Evolutionary conservation across 2,113 vertebrate genomes (phyloP), one percentile per base, ranked within the genome.

Genomic region (Lathamus discolor): DNA sequence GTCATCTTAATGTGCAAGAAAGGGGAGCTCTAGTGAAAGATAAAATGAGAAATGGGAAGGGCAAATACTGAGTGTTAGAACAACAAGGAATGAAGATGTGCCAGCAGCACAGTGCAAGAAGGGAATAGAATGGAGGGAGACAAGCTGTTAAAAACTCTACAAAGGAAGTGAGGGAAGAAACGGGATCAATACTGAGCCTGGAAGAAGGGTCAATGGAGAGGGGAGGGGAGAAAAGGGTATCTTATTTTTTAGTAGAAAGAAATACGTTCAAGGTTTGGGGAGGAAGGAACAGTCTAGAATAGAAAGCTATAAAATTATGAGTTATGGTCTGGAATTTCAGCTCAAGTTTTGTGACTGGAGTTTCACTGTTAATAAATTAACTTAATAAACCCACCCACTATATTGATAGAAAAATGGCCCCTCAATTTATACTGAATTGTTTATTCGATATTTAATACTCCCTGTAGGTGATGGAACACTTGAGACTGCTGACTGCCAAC

Each of bases 401-500:
- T 67, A 77, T 46, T 75, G 85, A 90, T 55, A 83, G 92, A 94
- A 94, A 94, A 96, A 90, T 74, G 46, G 59, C 28, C 85, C 59
- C 49, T 66, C 7, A 1, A 72, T 80, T 94, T 91, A 66, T 31
- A n/a, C 64, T 62, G 59, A 48, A 74, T 41, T 94, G 79, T 95
- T 97, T 93, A 86, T 88, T 92, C 82, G 62, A 6, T 83, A 90
- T 94, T 90, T 91, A 91, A 93, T 94, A 91, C 46, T 93, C 94
- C 68, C 94, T 80, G 11, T 77, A 96, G 88, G 90, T 90, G 93
- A 86, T n/a, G n/a, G 90, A 93, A 83, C 63, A 43, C 90, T 86
- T 33, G 85, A 86, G 93, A 88, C 46, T 83, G 66, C 52, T 0
- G 4, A 48, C 74, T 86, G 72, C 78, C 90, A 90, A 20, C 43